Percentiles rank a stretch among this genome's conserved stretches.
phyloP scores from a whole-genome alignment of 2,888 invertebrate species.

The Meganola albula region DNA sequence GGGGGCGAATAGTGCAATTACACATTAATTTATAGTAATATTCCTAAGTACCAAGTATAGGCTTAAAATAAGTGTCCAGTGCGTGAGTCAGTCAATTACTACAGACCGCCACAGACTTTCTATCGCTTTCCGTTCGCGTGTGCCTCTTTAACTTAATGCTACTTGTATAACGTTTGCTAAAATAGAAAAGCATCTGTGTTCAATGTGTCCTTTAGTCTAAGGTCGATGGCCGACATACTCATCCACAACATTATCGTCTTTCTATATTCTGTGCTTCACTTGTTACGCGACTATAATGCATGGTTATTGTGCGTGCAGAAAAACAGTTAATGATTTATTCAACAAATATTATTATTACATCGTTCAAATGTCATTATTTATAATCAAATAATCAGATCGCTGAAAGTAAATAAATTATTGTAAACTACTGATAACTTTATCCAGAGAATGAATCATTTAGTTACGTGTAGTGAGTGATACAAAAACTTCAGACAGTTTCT shows the following conservation, averaged over 20 bases:
- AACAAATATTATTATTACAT: too few species aligned
- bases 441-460: not conserved
- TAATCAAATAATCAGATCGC: too few species aligned
- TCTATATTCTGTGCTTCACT: too few species aligned
- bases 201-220: slow-evolving; percentile 35
- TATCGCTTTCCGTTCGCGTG: slow-evolving; percentile 50
- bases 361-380: too few species aligned
- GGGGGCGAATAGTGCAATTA: slow-evolving; percentile 42
- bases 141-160: slow-evolving; percentile 41
- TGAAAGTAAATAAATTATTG: too few species aligned
- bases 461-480: not conserved
- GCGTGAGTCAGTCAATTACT: slow-evolving; percentile 57
- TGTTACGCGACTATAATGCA: too few species aligned
- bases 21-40: slow-evolving; percentile 48
- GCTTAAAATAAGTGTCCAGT: slow-evolving; percentile 47
- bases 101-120: slow-evolving; percentile 54
- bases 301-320: too few species aligned
- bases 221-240: slow-evolving; percentile 16
- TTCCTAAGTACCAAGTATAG: slow-evolving; percentile 32
- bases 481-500: slow-evolving; percentile 13
- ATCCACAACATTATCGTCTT: slow-evolving; percentile 1
- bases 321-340: too few species aligned
- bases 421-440: too few species aligned
- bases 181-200: slow-evolving; percentile 65
- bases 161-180: slow-evolving; percentile 63